A percentile compares a stretch with the other conserved stretches of the same genome.
Evolutionary conservation across 2,888 invertebrate species (phyloP).

Genomic region (Hoplodrina blanda): DNA sequence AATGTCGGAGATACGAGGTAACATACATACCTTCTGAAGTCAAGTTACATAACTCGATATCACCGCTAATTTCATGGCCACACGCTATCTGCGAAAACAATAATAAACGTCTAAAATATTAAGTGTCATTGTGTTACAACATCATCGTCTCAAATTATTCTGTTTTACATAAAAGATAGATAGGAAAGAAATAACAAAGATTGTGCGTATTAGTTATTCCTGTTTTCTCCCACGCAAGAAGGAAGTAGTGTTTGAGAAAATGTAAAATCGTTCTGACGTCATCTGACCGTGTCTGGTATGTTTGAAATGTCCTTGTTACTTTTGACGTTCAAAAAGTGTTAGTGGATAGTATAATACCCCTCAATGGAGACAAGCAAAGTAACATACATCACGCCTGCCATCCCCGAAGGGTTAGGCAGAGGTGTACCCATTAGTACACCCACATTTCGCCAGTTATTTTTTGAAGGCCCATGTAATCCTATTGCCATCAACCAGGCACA

Average conservation of each 20-base stretch:
- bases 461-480: too few species aligned
- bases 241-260: constrained; percentile 35
- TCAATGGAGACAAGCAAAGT: too few species aligned
- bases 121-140: not conserved
- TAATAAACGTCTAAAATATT: constrained; percentile 12
- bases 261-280: constrained; percentile 36
- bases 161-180: not conserved
- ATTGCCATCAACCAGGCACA: too few species aligned
- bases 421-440: too few species aligned
- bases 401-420: too few species aligned
- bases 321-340: not conserved
- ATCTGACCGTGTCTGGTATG: constrained; percentile 5
- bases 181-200: constrained; percentile 8
- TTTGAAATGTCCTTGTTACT: constrained; percentile 19
- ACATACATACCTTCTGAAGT: too few species aligned
- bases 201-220: constrained; percentile 1
- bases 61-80: constrained; percentile 13
- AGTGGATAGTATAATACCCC: too few species aligned
- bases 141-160: not conserved
- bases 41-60: constrained; percentile 6
- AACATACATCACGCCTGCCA: too few species aligned
- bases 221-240: constrained; percentile 39
- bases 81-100: constrained; percentile 5
- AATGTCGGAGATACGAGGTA: too few species aligned
- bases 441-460: too few species aligned